phyloP scores from a whole-genome alignment of 2,113 vertebrate genomes.

The Tenebrosternarchus preto region DNA sequence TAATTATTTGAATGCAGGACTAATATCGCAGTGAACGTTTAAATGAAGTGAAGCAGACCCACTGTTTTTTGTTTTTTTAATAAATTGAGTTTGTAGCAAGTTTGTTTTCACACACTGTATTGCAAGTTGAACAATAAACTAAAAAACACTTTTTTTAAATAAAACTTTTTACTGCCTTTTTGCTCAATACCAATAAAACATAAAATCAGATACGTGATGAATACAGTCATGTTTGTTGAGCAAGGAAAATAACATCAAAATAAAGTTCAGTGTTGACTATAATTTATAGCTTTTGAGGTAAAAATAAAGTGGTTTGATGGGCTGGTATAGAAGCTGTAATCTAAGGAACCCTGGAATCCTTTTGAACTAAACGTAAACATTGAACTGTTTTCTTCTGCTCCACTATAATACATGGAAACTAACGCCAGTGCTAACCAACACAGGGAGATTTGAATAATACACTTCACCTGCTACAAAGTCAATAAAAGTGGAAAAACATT shows the following conservation, averaged over 20 bases:
- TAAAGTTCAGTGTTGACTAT: neutral
- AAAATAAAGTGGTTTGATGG: neutral
- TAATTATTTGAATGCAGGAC: constrained; percentile 65
- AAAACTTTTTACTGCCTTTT: constrained; percentile 12
- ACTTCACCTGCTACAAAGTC: neutral
- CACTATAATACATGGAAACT: neutral
- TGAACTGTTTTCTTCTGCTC: neutral
- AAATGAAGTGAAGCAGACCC: constrained; percentile 63
- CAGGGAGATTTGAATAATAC: neutral
- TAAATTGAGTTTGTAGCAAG: constrained; percentile 24
- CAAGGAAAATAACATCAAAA: neutral
- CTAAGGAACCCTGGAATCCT: too few relatives aligned
- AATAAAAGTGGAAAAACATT: neutral
- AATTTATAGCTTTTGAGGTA: neutral
- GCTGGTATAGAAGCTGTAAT: neutral
- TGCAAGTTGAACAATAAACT: neutral
- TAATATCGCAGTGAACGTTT: constrained; percentile 65
- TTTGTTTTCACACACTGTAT: neutral
- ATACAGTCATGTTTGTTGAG: neutral
- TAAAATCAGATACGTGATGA: neutral
- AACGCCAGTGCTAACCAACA: neutral
- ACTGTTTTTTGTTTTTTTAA: constrained; percentile 66
- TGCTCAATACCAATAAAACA: neutral
- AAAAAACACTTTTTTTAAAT: neutral
- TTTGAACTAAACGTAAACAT: constrained; percentile 14